Evolutionary conservation across 1,140 invertebrate genomes (phyloP).

Genomic region (Leptonema lineaticorne): DNA sequence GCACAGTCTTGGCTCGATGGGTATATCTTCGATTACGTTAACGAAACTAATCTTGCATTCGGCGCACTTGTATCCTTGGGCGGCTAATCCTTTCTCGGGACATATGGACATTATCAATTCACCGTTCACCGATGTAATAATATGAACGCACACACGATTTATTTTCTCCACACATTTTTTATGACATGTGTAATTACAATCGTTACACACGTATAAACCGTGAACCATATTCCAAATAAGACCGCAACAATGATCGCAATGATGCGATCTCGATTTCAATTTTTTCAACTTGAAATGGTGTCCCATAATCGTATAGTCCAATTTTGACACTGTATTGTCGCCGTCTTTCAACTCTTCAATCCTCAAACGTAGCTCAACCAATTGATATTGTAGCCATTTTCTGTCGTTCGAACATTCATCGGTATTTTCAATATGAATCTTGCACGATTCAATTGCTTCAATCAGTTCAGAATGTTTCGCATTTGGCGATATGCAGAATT

Average conservation of each 20-base stretch:
- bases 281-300: slow-evolving; percentile 73
- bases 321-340: slow-evolving; percentile 52
- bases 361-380: slow-evolving; percentile 80
- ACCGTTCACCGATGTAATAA: slow-evolving; percentile 72
- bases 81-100: slow-evolving; percentile 75
- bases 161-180: slow-evolving; percentile 75
- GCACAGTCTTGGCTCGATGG: slow-evolving; percentile 75
- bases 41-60: slow-evolving; percentile 74
- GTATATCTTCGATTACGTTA: slow-evolving; percentile 58
- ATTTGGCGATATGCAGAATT: too few species aligned
- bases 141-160: slow-evolving; percentile 73
- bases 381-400: slow-evolving; percentile 79
- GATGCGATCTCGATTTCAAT: slow-evolving; percentile 57
- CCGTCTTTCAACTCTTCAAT: slow-evolving; percentile 76
- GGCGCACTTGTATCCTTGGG: slow-evolving; percentile 76
- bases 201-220: slow-evolving; percentile 51
- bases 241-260: slow-evolving; percentile 84
- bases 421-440: slow-evolving; percentile 72
- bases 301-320: slow-evolving; percentile 62
- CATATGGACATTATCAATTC: slow-evolving; percentile 77
- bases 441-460: slow-evolving; percentile 64
- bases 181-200: slow-evolving; percentile 60
- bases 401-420: slow-evolving; percentile 75
- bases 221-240: slow-evolving; percentile 72
- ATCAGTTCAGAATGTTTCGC: slow-evolving; percentile 52